Evolutionary conservation across 2,113 vertebrate species (phyloP), one percentile per base, ranked within the genome.

Genomic region (Leptobrachium ailaonicum): DNA sequence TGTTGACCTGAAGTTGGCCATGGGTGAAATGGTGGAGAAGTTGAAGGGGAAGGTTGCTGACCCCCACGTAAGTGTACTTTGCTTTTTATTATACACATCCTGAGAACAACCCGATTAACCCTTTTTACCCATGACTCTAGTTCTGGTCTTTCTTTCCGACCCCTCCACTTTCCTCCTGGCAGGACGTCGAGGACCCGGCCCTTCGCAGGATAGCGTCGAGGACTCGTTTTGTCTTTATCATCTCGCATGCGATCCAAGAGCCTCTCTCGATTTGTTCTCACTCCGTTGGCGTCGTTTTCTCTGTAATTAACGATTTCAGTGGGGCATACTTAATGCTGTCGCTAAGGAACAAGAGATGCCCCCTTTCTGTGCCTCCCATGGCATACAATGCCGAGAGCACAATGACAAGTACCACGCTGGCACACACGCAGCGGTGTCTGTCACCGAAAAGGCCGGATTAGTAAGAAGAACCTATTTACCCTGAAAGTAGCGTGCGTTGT

Each of bases 21-120:
- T 94, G 82, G 93, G 93, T 50, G 89, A 94, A 83, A 92, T 96
- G 92, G 92, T 94, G 62, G 94, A 94, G 87, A 95, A 92, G 84
- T 90, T 95, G 84, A 95, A 95, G 89, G 91, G 88, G 86, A 96
- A 94, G 87, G 95, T 94, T 90, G 93, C 91, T 86, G 93, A 94
- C 85, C 92, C 93, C 11, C 94, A 93, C 89, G 94, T 96, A 90
- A 96, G 56, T 60, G 20, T 56, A 42, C 32, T 75, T 72, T 83
- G 8, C 77, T 87, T 85, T 74, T 0, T 45, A 2, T 32, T 12
- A 53, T 20, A 9, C 50, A 41, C 62, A 45, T 63, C 41, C 50
- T 20, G 40, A 14, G 3, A 1, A 7, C 7, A 32, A n/a, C 5
- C 43, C 13, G 44, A 8, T 2, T 32, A 6, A 47, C 3, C 44